Evolutionary conservation across 2,797 vertebrate species (phyloP), one percentile per base, ranked within the genome.

Genomic region (Melopsittacus undulatus): DNA sequence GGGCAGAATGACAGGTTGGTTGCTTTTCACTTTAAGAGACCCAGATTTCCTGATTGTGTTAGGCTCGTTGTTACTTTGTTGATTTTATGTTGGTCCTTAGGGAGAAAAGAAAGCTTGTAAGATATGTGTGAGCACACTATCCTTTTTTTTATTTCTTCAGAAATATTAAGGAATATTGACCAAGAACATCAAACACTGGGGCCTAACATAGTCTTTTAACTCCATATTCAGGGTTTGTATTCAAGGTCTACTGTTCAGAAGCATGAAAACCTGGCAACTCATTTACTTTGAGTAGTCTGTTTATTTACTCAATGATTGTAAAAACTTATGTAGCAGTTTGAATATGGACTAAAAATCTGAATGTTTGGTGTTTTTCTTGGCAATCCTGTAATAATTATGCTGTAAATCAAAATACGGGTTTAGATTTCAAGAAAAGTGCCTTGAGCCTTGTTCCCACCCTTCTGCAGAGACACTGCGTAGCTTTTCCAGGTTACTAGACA

Each of bases 241-340:
- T 94, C 40, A 83, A 85, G 26, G 17, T 92, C 78, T 95, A 48
- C 81, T 94, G 86, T 87, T 95, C 88, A 67, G 86, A 93, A 90
- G 46, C 79, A 83, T n/a, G 64, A 92, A 90, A 94, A 75, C 34
- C 68, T 94, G 89, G 86, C 81, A 92, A 81, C 17, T 59, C 30
- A 8, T 66, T 70, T 38, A 59, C 36, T 91, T 86, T 46, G 32
- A 70, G 83, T 48, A 84, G 70, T 51, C 34, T 89, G 89, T 82
- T 68, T 29, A 80, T 62, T 80, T 76, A 70, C 45, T 83, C n/a
- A 45, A 0, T 49, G 66, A 54, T 81, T 87, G 62, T 68, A 62
- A 93, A 97, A 94, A 95, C 72, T 89, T 51, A 83, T 59, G 86
- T 77, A 83, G 90, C 75, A 85, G 38, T 62, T 94, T 95, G 93